Percentiles rank a stretch among this genome's conserved stretches.
Evolutionary conservation across 1,140 invertebrate genomes (phyloP).

Genomic region (Drosophila pseudoobscura): DNA sequence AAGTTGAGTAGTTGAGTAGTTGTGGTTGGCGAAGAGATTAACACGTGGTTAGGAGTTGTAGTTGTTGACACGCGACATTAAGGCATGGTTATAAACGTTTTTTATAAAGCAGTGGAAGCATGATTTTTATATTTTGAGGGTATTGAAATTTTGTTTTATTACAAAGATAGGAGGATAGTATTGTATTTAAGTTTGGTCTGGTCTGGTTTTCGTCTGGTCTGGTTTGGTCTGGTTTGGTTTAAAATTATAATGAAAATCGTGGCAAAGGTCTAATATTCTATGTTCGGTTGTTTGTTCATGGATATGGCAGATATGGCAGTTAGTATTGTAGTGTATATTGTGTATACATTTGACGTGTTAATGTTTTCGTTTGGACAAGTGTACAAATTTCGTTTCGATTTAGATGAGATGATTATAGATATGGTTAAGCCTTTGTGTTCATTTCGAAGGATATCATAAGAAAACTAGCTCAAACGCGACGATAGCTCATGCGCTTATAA

Average conservation of each 20-base stretch:
- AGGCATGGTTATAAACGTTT: constrained; percentile 60
- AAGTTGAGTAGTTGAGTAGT: constrained; percentile 54
- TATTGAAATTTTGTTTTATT: constrained; percentile 63
- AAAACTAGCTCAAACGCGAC: constrained; percentile 55
- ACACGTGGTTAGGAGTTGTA: constrained; percentile 75
- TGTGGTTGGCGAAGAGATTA: constrained; percentile 81
- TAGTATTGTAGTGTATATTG: constrained; percentile 13
- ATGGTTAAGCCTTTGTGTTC: constrained; percentile 83
- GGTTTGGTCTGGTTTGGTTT: constrained; percentile 14
- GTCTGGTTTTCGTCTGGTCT: background rate
- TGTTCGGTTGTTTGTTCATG: constrained; percentile 1
- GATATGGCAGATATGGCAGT: constrained; percentile 24
- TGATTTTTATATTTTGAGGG: constrained; percentile 65
- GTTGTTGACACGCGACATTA: constrained; percentile 73
- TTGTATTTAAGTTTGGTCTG: constrained; percentile 34
- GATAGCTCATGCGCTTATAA: constrained; percentile 44
- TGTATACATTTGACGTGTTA: constrained; percentile 25
- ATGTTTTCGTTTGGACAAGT: constrained; percentile 54
- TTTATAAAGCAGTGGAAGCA: constrained; percentile 68
- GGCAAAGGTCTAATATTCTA: constrained; percentile 59
- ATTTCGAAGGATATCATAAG: constrained; percentile 46
- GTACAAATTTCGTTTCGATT: constrained; percentile 79
- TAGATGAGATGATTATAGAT: constrained; percentile 84
- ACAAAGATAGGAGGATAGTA: constrained; percentile 61
- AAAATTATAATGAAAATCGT: constrained; percentile 69